Evolutionary conservation across 2,888 invertebrate species (phyloP).

Genomic region (Perdita meconis): DNA sequence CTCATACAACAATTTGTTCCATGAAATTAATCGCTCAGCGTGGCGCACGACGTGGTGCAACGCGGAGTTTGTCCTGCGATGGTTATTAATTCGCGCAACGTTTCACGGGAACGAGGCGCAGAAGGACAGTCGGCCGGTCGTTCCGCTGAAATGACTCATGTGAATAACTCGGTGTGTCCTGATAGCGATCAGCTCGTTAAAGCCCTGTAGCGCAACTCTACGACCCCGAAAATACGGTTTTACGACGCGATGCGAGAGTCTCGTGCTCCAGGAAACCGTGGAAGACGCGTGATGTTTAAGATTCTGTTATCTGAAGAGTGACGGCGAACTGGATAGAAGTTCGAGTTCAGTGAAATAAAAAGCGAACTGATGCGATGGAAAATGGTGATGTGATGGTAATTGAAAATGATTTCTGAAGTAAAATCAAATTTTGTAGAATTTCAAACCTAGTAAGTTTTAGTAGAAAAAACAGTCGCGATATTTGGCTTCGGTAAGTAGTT

Average conservation of each 20-base stretch:
- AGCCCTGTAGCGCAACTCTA: constrained; percentile 61
- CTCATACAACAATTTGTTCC: neutral
- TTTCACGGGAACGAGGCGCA: constrained; percentile 37
- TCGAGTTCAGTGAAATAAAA: too few species aligned
- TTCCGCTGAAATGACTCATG: constrained; percentile 78
- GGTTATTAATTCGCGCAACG: constrained; percentile 56
- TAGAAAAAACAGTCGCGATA: too few species aligned
- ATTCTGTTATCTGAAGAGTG: constrained; percentile 14
- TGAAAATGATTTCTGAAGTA: too few species aligned
- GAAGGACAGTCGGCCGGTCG: constrained; percentile 40
- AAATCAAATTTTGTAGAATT: too few species aligned
- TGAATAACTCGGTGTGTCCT: constrained; percentile 69
- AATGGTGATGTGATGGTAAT: too few species aligned
- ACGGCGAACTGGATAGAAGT: neutral
- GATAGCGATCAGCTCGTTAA: constrained; percentile 84
- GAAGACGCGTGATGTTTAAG: constrained; percentile 51
- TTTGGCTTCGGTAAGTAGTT: too few species aligned
- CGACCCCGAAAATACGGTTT: constrained; percentile 70
- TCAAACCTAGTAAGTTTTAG: too few species aligned
- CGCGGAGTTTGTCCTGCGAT: constrained; percentile 5
- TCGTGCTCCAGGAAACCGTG: constrained; percentile 70
- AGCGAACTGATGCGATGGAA: too few species aligned
- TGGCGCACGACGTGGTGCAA: neutral
- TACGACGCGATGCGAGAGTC: constrained; percentile 52
- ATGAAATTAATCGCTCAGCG: constrained; percentile 24